A percentile compares a stretch with the other conserved stretches of the same genome.
phyloP scores from a whole-genome alignment of 1,140 invertebrate genomes.

The Drosophila ogumai region DNA sequence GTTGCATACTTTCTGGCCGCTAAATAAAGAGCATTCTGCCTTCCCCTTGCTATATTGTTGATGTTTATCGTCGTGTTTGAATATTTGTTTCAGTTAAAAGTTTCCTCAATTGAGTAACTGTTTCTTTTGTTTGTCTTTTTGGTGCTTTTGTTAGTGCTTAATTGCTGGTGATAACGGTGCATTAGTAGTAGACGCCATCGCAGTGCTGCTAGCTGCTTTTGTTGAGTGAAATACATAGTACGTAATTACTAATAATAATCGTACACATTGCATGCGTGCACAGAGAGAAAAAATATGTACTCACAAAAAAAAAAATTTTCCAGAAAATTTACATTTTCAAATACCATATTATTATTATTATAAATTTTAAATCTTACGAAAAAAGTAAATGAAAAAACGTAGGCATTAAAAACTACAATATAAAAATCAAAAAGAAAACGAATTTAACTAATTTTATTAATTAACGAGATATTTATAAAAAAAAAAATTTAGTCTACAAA shows the following conservation, averaged over 20 bases:
- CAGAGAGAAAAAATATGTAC: conserved; percentile 9
- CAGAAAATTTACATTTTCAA: too few species aligned
- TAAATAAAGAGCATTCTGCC: conserved; percentile 19
- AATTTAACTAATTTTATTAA: too few species aligned
- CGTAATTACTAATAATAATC: conserved; percentile 39
- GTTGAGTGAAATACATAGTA: conserved; percentile 25
- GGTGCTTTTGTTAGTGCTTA: conserved; percentile 49
- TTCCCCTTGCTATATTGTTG: background rate
- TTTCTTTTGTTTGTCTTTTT: conserved; percentile 12
- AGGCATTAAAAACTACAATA: too few species aligned
- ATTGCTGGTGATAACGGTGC: conserved; percentile 48
- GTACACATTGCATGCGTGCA: conserved; percentile 30
- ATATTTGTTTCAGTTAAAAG: conserved; percentile 2
- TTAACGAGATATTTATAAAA: too few species aligned
- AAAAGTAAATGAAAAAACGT: too few species aligned
- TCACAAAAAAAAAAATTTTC: background rate
- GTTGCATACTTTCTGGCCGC: conserved; percentile 40
- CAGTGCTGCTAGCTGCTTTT: conserved; percentile 36
- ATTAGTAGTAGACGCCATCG: conserved; percentile 48
- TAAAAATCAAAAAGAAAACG: too few species aligned
- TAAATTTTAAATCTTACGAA: too few species aligned
- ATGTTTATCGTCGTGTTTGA: conserved; percentile 1
- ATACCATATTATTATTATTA: too few species aligned
- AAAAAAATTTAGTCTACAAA: background rate
- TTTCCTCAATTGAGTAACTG: background rate